A percentile compares a stretch with the other conserved stretches of the same genome.
These are phyloP conservation scores for Smutsia gigantea DNA, from an alignment of 2,797 vertebrate genomes.

Conservation along the genomic window DNA sequence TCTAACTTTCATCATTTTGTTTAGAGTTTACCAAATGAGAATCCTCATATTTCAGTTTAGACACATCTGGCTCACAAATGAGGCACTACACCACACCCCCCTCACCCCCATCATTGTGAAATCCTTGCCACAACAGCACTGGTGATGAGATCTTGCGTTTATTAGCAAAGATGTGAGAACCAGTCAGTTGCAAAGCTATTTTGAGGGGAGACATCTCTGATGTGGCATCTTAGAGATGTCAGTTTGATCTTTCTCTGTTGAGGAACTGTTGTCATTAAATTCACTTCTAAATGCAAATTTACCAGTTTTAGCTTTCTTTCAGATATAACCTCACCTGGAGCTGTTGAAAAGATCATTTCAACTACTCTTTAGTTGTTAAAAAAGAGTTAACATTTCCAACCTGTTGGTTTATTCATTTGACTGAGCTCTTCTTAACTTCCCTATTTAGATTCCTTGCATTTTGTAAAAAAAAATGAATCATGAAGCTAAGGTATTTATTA, in stretches of 20 bases:
- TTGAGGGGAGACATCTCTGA: conserved; percentile 83
- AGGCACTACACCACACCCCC: not conserved
- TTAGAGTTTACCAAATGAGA: conserved; percentile 85
- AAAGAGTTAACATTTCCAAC: conserved; percentile 55
- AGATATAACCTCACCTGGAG: conserved; percentile 18
- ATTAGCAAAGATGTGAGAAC: conserved; percentile 79
- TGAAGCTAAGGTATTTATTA: conserved; percentile 24
- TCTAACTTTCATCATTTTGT: conserved; percentile 83
- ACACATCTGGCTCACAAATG: conserved; percentile 88
- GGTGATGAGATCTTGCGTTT: conserved; percentile 74
- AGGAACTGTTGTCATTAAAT: conserved; percentile 79
- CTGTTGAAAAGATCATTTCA: conserved; percentile 69
- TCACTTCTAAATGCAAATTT: conserved; percentile 79
- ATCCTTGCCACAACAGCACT: conserved; percentile 70
- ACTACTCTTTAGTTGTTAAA: conserved; percentile 46
- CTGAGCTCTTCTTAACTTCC: conserved; percentile 56
- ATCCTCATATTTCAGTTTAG: conserved; percentile 86
- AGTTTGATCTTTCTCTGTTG: conserved; percentile 84
- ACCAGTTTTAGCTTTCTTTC: conserved; percentile 69
- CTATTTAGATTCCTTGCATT: conserved; percentile 30
- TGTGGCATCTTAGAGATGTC: conserved; percentile 86
- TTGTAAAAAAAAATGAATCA: not conserved
- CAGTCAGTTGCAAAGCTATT: conserved; percentile 78
- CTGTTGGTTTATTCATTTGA: conserved; percentile 68
- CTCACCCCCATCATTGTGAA: conserved; percentile 63